Evolutionary conservation across 2,113 vertebrate genomes (phyloP).

Genomic region (Ictidomys tridecemlineatus): DNA sequence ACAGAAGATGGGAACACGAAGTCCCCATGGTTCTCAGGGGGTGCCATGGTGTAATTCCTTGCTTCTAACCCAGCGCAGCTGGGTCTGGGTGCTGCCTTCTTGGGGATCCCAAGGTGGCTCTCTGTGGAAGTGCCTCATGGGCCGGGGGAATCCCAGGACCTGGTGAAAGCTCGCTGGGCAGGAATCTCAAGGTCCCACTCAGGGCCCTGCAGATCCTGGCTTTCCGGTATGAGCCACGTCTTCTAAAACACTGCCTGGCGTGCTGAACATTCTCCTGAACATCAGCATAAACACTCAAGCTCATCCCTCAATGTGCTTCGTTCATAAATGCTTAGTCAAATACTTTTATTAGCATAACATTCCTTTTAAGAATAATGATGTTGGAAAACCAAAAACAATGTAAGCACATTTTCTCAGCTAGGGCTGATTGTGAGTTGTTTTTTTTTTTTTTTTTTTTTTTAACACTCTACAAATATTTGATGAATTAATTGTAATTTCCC

Average conservation of each 20-base stretch:
- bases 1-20: neutral
- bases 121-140: neutral
- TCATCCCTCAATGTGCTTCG: slow-evolving; percentile 50
- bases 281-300: neutral
- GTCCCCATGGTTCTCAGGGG: neutral
- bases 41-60: neutral
- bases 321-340: slow-evolving; percentile 11
- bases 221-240: neutral
- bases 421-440: neutral
- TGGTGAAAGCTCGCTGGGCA: neutral
- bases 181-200: neutral
- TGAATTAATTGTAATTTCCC: too few relatives aligned
- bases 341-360: slow-evolving; percentile 49
- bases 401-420: slow-evolving; percentile 48
- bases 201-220: neutral
- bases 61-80: neutral
- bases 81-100: neutral
- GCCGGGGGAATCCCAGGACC: neutral
- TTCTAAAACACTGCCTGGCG: neutral
- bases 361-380: slow-evolving; percentile 63
- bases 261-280: neutral
- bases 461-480: too few relatives aligned
- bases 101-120: neutral
- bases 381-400: slow-evolving; percentile 51
- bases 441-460: too few relatives aligned